Base-by-base conservation (phyloP, 2,113 vertebrate species). In the Rhodinocichla rosea region DNA sequence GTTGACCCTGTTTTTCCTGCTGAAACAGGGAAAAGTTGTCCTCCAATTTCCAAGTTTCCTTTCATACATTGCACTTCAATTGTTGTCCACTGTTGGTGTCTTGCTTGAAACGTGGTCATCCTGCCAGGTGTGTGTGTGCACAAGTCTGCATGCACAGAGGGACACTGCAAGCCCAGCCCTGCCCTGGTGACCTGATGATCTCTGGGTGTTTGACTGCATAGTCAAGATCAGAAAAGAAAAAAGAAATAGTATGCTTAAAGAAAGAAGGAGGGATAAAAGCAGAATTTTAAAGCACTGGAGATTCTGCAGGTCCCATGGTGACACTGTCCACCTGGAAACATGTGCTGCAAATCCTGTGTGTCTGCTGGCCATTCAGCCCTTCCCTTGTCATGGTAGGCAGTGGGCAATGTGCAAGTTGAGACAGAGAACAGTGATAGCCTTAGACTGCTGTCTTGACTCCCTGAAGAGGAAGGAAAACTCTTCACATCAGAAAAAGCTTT, bases 311-410 rank as follows among this genome's bases (percentile, higher is more conserved):
- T 92, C 47, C 7, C 18, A 13, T 11, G 40, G 42, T 62, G 55
- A n/a, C 33, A 9, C 24, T 70, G 59, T 42, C 22, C 62, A 40
- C 47, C 14, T 75, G 68, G 59, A 68, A 93, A 60, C 2, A 2
- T 0, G 3, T 26, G 16, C 45, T 90, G 33, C 30, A 69, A 53
- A 63, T 50, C 59, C 59, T 44, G 39, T 0, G 0, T 76, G 35
- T 39, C 18, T 0, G 0, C 9, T 21, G 53, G 37, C 0, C 0
- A 0, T 45, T 45, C 65, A 40, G 50, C 69, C n/a, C 77, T 68
- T 53, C 59, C 19, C 19, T 30, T 24, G 42, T 28, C 14, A 0
- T 3, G 17, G 42, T 45, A 44, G 40, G 62, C 56, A 68, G 60
- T 13, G 23, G 44, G 40, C 26, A 52, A 5, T 14, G 11, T 30